Percentiles rank a stretch among this genome's conserved stretches.
These are phyloP conservation scores for Centruroides sculpturatus DNA, from an alignment of 1,140 invertebrate genomes.

Conservation along the genomic window DNA sequence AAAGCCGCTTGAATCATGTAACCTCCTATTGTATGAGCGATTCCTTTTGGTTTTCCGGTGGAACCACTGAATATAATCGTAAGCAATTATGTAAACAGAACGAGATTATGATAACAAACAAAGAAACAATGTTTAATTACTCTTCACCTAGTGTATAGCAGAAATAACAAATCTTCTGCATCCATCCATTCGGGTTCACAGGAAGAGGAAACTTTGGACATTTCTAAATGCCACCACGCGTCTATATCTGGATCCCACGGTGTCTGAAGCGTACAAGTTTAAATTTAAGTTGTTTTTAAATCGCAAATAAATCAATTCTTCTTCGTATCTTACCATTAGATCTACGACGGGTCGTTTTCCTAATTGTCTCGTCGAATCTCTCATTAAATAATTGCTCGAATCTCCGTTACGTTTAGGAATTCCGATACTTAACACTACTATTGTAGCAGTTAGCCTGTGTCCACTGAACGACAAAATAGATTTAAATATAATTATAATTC, in stretches of 20 bases:
- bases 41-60: slow-evolving; percentile 93
- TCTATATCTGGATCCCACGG: slow-evolving; percentile 61
- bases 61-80: slow-evolving; percentile 47
- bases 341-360: too few relatives aligned
- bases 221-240: slow-evolving; percentile 77
- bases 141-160: slow-evolving; percentile 63
- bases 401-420: neutral
- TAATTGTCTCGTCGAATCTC: neutral
- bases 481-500: too few relatives aligned
- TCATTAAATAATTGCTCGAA: too few relatives aligned
- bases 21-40: slow-evolving; percentile 82
- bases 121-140: neutral
- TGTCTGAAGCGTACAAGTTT: neutral
- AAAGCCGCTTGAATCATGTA: slow-evolving; percentile 81
- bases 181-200: slow-evolving; percentile 88
- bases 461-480: neutral
- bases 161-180: slow-evolving; percentile 90
- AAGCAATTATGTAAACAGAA: slow-evolving; percentile 25
- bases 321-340: too few relatives aligned
- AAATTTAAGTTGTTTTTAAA: too few relatives aligned
- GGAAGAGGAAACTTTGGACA: slow-evolving; percentile 50
- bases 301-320: too few relatives aligned
- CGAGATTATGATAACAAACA: neutral
- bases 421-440: slow-evolving; percentile 4
- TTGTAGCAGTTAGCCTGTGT: slow-evolving; percentile 8